phyloP scores from a whole-genome alignment of 2,888 invertebrate genomes.

The Ecdyonurus torrentis region DNA sequence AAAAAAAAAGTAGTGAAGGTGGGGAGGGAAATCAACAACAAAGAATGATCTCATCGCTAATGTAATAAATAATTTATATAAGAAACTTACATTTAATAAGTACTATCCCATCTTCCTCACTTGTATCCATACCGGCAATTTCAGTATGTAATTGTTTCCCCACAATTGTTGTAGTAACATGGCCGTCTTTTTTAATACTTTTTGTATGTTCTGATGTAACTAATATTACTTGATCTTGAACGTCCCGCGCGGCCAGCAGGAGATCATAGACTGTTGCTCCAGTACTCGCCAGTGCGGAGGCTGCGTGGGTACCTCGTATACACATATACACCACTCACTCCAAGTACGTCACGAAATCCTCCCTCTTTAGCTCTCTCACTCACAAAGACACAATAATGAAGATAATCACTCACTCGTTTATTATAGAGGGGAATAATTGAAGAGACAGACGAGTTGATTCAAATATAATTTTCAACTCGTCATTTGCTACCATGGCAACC shows the following conservation, averaged over 20 bases:
- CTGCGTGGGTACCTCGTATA: too few species aligned
- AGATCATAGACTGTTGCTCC: neutral
- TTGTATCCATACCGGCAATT: conserved; percentile 27
- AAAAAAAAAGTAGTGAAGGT: neutral
- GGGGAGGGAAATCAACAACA: too few species aligned
- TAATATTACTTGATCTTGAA: too few species aligned
- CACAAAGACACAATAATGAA: too few species aligned
- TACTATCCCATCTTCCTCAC: conserved; percentile 51
- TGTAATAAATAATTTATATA: too few species aligned
- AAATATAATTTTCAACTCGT: too few species aligned
- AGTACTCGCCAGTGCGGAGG: neutral
- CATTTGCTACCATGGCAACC: neutral
- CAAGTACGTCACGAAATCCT: neutral
- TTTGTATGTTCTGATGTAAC: neutral
- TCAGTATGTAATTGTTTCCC: too few species aligned
- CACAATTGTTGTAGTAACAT: conserved; percentile 5
- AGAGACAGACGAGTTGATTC: too few species aligned
- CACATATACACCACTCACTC: too few species aligned
- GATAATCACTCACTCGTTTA: too few species aligned
- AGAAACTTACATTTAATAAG: conserved; percentile 50
- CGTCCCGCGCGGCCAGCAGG: neutral
- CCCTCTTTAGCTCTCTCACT: neutral
- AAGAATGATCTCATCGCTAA: too few species aligned
- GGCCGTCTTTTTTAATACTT: conserved; percentile 6
- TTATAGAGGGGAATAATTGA: too few species aligned